Percentiles rank a stretch among this genome's conserved stretches.
phyloP scores from a whole-genome alignment of 1,140 invertebrate genomes.

The Ceratitis capitata region DNA sequence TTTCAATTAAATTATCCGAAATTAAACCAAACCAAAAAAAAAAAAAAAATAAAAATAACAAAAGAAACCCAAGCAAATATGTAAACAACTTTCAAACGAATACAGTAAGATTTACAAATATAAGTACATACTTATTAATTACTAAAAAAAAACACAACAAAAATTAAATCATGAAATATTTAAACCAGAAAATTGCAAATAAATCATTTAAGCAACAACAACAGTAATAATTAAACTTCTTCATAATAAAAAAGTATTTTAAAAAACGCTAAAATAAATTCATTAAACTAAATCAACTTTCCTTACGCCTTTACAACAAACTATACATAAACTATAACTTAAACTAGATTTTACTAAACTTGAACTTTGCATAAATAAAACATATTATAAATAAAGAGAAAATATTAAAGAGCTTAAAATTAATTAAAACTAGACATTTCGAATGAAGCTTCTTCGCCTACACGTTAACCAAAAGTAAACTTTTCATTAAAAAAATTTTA shows the following conservation, averaged over 20 bases:
- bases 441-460: not conserved
- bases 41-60: not conserved
- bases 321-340: not conserved
- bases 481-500: not conserved
- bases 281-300: not conserved
- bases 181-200: not conserved
- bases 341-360: not conserved
- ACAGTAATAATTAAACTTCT: too few species aligned
- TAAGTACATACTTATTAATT: not conserved
- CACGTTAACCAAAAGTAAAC: not conserved
- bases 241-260: too few species aligned
- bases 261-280: not conserved
- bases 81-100: conserved; percentile 15
- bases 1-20: conserved; percentile 30
- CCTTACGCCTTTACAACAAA: conserved; percentile 30
- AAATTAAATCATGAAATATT: not conserved
- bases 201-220: not conserved
- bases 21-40: not conserved
- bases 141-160: not conserved
- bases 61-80: too few species aligned
- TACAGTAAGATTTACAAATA: not conserved
- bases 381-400: not conserved
- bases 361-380: not conserved
- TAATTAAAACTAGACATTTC: too few species aligned
- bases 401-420: not conserved